phyloP scores from a whole-genome alignment of 2,113 vertebrate species.

The Gymnarchus niloticus region DNA sequence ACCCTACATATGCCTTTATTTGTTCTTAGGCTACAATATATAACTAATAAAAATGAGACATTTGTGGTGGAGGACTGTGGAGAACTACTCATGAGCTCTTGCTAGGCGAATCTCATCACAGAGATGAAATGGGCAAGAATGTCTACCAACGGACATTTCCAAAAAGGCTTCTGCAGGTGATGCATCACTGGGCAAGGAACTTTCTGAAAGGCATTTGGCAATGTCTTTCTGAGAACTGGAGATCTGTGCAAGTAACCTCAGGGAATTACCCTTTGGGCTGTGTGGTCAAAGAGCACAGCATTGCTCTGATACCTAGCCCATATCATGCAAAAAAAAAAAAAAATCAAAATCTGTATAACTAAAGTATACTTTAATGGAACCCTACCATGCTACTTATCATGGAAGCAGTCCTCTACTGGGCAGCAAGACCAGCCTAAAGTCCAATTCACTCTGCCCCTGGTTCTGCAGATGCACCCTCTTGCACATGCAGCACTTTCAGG shows the following conservation, averaged over 20 bases:
- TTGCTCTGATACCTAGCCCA: background rate
- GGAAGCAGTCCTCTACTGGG: background rate
- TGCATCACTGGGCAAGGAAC: background rate
- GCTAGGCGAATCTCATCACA: background rate
- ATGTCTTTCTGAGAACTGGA: background rate
- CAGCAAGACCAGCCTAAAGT: constrained; percentile 10
- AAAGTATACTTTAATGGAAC: background rate
- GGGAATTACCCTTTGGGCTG: background rate
- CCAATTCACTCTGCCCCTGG: background rate
- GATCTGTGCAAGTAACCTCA: background rate
- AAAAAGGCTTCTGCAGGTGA: background rate
- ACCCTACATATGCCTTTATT: background rate
- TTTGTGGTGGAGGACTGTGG: no score
- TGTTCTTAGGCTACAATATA: background rate
- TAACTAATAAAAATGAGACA: background rate
- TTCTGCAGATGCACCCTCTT: background rate
- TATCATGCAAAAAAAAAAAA: background rate
- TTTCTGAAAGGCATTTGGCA: background rate
- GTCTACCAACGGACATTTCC: background rate
- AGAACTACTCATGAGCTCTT: no score
- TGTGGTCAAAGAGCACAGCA: background rate
- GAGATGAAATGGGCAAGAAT: background rate
- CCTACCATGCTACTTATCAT: background rate
- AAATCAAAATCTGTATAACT: background rate
- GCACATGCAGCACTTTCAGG: background rate